These are phyloP conservation scores for Palythoa heliodiscus DNA, from an alignment of 92 coral and sea anemone species.

Conservation along the genomic window DNA sequence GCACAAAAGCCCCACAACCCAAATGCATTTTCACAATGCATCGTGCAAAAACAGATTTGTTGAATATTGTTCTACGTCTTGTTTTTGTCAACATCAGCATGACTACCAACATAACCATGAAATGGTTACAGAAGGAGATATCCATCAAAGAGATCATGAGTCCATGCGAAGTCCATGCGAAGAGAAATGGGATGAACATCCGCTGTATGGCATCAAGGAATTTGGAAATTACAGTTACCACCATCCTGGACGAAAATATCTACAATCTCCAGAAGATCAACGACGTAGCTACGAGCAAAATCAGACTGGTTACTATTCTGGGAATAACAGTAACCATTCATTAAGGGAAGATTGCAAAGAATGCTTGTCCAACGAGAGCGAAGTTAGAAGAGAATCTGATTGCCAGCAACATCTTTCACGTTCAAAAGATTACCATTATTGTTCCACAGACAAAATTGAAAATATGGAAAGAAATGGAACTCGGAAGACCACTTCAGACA, in stretches of 20 bases:
- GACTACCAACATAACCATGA: neutral
- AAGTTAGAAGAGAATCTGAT: neutral
- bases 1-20: neutral
- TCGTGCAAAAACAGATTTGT: neutral
- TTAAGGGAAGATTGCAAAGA: neutral
- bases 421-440: neutral
- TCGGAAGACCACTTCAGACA: neutral
- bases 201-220: neutral
- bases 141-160: neutral
- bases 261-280: neutral
- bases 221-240: slow-evolving; percentile 11
- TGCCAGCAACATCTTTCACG: neutral
- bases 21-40: neutral
- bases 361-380: neutral
- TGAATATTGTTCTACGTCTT: neutral
- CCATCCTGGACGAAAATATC: neutral
- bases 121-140: neutral
- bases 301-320: neutral
- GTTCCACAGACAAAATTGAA: neutral
- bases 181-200: neutral
- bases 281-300: neutral
- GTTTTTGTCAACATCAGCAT: neutral
- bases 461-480: neutral
- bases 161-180: neutral
- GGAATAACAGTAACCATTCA: neutral